phyloP scores from a whole-genome alignment of 92 coral and sea anemone genomes.

The Paramuricea clavata region DNA sequence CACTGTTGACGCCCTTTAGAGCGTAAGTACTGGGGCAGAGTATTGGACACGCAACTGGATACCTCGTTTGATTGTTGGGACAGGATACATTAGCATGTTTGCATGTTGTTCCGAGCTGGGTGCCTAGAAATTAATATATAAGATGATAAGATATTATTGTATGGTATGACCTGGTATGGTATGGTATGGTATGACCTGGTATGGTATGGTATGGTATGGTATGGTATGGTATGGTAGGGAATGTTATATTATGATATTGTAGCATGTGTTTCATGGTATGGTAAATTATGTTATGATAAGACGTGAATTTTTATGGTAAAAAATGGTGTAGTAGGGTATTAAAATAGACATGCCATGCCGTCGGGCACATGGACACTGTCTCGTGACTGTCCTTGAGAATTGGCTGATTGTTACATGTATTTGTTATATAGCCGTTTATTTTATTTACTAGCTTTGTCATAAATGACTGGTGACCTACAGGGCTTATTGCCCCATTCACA shows the following conservation, averaged over 20 bases:
- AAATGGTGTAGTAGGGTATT: too few relatives aligned
- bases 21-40: conserved; percentile 85
- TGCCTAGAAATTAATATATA: conserved; percentile 66
- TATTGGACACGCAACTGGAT: conserved; percentile 86
- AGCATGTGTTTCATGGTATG: background rate
- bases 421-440: too few relatives aligned
- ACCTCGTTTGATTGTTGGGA: conserved; percentile 81
- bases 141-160: background rate
- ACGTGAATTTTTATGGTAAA: too few relatives aligned
- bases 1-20: conserved; percentile 75
- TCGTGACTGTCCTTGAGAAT: too few relatives aligned
- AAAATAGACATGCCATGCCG: too few relatives aligned
- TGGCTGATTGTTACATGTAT: too few relatives aligned
- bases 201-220: background rate
- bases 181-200: background rate
- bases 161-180: background rate
- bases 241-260: background rate
- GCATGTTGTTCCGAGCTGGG: conserved; percentile 81
- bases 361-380: too few relatives aligned
- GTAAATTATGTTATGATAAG: background rate
- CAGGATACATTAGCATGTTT: conserved; percentile 82
- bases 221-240: background rate
- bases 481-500: too few relatives aligned
- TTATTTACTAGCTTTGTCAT: too few relatives aligned
- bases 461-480: too few relatives aligned